A percentile compares a stretch with the other conserved stretches of the same genome.
Conservation (phyloP, 2,797 vertebrate species). For the Philypnodon macrostomus region DNA sequence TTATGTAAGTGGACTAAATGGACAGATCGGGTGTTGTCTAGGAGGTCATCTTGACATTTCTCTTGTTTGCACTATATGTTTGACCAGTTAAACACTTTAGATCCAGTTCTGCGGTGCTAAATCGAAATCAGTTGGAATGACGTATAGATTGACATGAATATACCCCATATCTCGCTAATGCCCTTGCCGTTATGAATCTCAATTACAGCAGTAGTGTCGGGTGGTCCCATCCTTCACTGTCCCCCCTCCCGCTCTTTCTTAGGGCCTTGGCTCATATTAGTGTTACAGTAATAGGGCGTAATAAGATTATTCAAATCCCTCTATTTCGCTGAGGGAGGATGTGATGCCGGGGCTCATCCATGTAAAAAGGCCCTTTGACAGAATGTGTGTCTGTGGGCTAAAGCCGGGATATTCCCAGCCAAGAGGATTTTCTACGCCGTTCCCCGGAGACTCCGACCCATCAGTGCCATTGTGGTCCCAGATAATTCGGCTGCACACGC, state of each 20-base stretch:
- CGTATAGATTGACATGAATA: neutral
- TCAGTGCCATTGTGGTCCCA: conserved; percentile 34
- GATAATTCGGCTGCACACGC: conserved; percentile 45
- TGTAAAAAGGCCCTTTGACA: conserved; percentile 67
- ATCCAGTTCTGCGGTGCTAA: no score
- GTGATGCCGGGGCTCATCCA: conserved; percentile 61
- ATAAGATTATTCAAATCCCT: conserved; percentile 80
- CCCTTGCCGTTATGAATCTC: conserved; percentile 3
- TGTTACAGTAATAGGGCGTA: conserved; percentile 73
- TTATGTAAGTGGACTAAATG: no score
- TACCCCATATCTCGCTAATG: no score
- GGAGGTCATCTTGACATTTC: no score
- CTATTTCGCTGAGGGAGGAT: conserved; percentile 67
- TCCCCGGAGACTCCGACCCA: conserved; percentile 58
- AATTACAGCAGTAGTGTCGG: conserved; percentile 17
- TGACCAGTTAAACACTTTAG: no score
- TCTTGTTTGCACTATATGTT: no score
- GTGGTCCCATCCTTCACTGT: conserved; percentile 42
- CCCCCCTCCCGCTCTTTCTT: conserved; percentile 28
- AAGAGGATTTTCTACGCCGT: conserved; percentile 71
- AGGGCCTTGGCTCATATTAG: conserved; percentile 66
- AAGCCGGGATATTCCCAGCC: conserved; percentile 65
- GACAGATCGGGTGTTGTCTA: no score
- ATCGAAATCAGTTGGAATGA: neutral
- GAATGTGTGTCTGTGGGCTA: conserved; percentile 64